Evolutionary conservation across 2,797 vertebrate species (phyloP).

Genomic region (Phalanger gymnotis): DNA sequence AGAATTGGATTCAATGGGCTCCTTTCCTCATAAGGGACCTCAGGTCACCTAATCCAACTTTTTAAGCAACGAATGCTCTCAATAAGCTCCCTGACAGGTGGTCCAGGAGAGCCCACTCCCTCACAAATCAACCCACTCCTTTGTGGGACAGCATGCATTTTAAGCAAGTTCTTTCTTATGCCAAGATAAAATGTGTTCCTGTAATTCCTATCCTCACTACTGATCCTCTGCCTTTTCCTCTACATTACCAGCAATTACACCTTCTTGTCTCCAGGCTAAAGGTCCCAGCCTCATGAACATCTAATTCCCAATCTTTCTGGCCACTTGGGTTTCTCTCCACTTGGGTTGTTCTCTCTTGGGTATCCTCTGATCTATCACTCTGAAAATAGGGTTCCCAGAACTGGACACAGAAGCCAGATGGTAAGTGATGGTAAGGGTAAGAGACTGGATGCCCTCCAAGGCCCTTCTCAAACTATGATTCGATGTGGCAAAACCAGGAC

Average conservation of each 20-base stretch:
- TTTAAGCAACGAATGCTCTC: not conserved
- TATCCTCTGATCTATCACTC: not conserved
- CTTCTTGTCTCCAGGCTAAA: not conserved
- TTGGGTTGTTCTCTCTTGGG: not conserved
- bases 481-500: not conserved
- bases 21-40: not conserved
- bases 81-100: not conserved
- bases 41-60: not conserved
- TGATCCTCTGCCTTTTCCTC: not conserved
- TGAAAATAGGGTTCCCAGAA: not conserved
- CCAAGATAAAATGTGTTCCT: not conserved
- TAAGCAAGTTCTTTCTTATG: not conserved
- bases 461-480: not conserved
- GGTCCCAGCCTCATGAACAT: not conserved
- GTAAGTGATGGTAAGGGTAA: not conserved
- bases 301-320: not conserved
- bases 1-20: not conserved
- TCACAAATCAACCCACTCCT: not conserved
- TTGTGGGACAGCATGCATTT: not conserved
- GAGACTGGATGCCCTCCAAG: not conserved
- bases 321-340: not conserved
- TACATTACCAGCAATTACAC: not conserved
- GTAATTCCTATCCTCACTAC: not conserved
- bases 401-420: not conserved
- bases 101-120: not conserved